Percentiles rank a stretch among this genome's conserved stretches.
Evolutionary conservation across 2,888 invertebrate genomes (phyloP).

Genomic region (Thymelicus sylvestris): DNA sequence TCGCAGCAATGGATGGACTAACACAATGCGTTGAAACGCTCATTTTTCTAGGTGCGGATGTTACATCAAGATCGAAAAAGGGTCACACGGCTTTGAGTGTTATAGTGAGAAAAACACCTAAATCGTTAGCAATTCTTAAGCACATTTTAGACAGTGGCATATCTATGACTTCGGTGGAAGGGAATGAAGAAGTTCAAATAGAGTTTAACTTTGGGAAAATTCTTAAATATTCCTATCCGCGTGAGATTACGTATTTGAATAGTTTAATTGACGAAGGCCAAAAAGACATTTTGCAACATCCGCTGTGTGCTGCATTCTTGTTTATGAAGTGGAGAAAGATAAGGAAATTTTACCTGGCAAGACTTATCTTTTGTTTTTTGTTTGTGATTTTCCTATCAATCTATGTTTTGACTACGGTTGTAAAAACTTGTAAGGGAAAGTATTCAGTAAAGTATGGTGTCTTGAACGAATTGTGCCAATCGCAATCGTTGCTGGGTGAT

Average conservation of each 20-base stretch:
- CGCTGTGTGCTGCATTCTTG: conserved; percentile 93
- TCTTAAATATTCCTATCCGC: conserved; percentile 91
- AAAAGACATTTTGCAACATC: conserved; percentile 93
- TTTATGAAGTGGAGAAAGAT: conserved; percentile 96
- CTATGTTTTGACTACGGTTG: conserved; percentile 92
- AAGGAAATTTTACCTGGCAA: conserved; percentile 93
- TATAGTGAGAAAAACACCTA: conserved; percentile 93
- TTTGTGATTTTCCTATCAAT: conserved; percentile 92
- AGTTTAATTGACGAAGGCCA: conserved; percentile 95
- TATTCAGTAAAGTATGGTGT: conserved; percentile 79
- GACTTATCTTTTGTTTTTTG: conserved; percentile 91
- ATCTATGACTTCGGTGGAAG: conserved; percentile 89
- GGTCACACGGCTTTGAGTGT: conserved; percentile 94
- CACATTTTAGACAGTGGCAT: conserved; percentile 92
- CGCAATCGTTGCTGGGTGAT: conserved; percentile 89
- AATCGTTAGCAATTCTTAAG: conserved; percentile 91
- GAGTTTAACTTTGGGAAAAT: conserved; percentile 92
- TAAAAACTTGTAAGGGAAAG: conserved; percentile 86
- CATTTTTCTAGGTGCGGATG: conserved; percentile 93
- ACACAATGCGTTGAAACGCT: conserved; percentile 93
- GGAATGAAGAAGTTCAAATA: conserved; percentile 91
- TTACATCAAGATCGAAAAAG: conserved; percentile 93
- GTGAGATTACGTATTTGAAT: conserved; percentile 94
- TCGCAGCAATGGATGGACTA: conserved; percentile 93
- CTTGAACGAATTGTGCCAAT: conserved; percentile 89